A percentile compares a stretch with the other conserved stretches of the same genome.
These are phyloP conservation scores for Serilophus lunatus DNA, from an alignment of 2,113 vertebrate species.

Conservation along the genomic window DNA sequence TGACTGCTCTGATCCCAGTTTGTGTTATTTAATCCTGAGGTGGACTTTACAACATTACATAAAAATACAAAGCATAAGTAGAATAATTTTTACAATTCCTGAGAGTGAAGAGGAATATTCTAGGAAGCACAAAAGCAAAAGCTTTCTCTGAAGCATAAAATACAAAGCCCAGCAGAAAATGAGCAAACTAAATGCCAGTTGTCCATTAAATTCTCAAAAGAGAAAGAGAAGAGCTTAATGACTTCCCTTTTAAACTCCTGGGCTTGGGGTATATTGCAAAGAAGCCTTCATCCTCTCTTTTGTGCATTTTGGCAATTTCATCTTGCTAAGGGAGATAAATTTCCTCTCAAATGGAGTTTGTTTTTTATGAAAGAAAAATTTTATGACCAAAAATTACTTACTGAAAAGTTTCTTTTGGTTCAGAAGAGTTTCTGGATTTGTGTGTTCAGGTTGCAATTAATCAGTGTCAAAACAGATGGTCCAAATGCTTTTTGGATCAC, in stretches of 20 bases:
- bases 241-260: not conserved
- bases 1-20: not conserved
- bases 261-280: not conserved
- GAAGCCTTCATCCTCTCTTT: not conserved
- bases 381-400: not conserved
- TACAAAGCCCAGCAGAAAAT: not conserved
- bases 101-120: not conserved
- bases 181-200: not conserved
- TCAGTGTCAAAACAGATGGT: not conserved
- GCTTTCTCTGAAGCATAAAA: not conserved
- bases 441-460: not conserved
- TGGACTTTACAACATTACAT: not conserved
- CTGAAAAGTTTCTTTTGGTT: not conserved
- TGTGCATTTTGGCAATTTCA: not conserved
- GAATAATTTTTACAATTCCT: not conserved
- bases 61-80: not conserved
- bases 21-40: not conserved
- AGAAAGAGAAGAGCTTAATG: not conserved
- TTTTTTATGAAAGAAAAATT: not conserved
- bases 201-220: not conserved
- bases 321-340: not conserved
- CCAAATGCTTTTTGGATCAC: not conserved
- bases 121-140: not conserved
- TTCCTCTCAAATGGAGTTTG: not conserved
- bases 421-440: not conserved